Conservation (phyloP, 2,888 invertebrate species). For the Nemotelus pantherinus region DNA sequence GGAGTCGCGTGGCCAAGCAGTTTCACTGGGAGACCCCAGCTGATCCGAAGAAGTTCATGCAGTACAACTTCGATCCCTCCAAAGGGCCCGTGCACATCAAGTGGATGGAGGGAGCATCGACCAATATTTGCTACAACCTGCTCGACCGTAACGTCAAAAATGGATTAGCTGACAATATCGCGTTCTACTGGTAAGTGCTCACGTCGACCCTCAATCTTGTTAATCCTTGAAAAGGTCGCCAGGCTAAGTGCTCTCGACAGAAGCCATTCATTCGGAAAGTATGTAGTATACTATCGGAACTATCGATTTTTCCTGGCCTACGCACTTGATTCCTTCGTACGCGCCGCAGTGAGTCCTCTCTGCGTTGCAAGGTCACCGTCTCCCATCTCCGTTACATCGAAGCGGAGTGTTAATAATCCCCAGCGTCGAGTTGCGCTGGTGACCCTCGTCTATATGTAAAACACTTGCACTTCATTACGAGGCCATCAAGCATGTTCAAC, state of each 20-base stretch:
- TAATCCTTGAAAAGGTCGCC: background rate
- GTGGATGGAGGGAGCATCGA: conserved; percentile 95
- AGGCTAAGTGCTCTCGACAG: background rate
- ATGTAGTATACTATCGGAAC: background rate
- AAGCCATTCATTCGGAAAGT: background rate
- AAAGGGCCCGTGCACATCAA: conserved; percentile 91
- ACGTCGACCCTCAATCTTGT: background rate
- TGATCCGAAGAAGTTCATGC: conserved; percentile 79
- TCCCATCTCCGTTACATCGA: background rate
- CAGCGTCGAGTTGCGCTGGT: no score
- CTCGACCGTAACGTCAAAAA: conserved; percentile 91
- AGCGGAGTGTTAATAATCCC: no score
- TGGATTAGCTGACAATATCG: conserved; percentile 89
- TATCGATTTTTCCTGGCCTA: conserved; percentile 47
- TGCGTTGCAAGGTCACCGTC: conserved; percentile 27
- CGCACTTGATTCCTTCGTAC: conserved; percentile 14
- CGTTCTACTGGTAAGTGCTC: conserved; percentile 89
- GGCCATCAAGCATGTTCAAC: no score
- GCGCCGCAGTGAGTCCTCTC: background rate
- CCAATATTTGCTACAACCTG: conserved; percentile 95
- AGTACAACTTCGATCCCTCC: conserved; percentile 89
- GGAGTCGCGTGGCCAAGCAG: conserved; percentile 91
- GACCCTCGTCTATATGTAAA: no score
- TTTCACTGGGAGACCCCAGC: conserved; percentile 91
- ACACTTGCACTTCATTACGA: no score